These are phyloP conservation scores for Ondatra zibethicus DNA, from an alignment of 2,113 vertebrate species.

Conservation along the genomic window DNA sequence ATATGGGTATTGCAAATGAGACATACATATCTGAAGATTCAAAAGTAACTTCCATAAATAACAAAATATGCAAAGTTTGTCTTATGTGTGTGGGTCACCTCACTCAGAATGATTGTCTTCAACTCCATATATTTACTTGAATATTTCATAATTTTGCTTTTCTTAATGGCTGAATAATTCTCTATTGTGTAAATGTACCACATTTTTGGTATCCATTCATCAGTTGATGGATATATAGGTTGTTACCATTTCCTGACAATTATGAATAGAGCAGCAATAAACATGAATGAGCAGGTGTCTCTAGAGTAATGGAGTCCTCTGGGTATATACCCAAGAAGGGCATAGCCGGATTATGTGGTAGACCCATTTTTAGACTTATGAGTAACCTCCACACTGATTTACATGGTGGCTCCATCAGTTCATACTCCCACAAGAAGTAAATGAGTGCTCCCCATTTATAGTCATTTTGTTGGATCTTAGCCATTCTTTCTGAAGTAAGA, in stretches of 20 bases:
- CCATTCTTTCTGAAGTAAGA: not conserved
- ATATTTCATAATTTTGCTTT: not conserved
- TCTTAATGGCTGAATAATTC: not conserved
- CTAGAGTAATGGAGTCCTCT: not conserved
- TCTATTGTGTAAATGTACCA: not conserved
- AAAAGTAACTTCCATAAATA: not conserved
- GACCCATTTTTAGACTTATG: not conserved
- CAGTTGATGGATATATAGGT: not conserved
- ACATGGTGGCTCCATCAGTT: not conserved
- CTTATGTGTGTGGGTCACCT: not conserved
- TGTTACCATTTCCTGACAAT: not conserved
- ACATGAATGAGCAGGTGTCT: not conserved
- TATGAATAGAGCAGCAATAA: not conserved
- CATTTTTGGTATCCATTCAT: not conserved
- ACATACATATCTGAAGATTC: not conserved
- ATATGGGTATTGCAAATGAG: not conserved
- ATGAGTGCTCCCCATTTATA: not conserved
- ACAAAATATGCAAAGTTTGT: not conserved
- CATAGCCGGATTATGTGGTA: not conserved
- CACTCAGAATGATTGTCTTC: not conserved
- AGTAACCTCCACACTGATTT: not conserved
- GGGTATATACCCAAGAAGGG: not conserved
- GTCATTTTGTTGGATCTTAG: not conserved
- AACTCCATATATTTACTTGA: not conserved
- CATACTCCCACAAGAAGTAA: not conserved